phyloP scores from a whole-genome alignment of 2,888 invertebrate species.

The Tenthredo amoena region DNA sequence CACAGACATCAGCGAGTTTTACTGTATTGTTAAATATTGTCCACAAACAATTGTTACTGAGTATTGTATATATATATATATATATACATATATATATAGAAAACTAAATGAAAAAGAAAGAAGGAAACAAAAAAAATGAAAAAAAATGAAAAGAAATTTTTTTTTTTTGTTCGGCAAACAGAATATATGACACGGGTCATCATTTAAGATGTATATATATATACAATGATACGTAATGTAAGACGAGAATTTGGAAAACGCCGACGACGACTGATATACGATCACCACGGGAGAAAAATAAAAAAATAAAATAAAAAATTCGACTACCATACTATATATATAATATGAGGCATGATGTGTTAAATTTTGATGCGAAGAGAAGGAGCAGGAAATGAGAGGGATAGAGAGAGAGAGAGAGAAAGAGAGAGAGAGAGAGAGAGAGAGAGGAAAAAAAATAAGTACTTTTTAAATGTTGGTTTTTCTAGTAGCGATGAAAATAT shows the following conservation, averaged over 20 bases:
- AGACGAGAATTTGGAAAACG: background rate
- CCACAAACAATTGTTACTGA: slow-evolving; percentile 70
- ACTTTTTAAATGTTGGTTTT: slow-evolving; percentile 34
- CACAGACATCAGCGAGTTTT: slow-evolving; percentile 53
- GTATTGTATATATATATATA: slow-evolving; percentile 54
- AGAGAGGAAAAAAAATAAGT: background rate
- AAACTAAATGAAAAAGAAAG: background rate
- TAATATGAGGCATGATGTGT: background rate
- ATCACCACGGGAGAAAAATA: background rate
- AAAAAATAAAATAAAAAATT: background rate
- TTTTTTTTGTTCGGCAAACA: background rate
- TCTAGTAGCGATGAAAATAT: slow-evolving; percentile 22
- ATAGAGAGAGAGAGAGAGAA: background rate
- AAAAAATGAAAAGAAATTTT: background rate
- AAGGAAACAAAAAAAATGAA: slow-evolving; percentile 32
- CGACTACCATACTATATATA: slow-evolving; percentile 18
- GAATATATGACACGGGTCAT: slow-evolving; percentile 16
- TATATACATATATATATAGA: background rate
- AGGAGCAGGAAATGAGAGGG: background rate
- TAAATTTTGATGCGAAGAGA: background rate
- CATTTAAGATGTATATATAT: background rate
- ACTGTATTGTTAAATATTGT: slow-evolving; percentile 71
- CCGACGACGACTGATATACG: background rate
- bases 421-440: too few relatives aligned
- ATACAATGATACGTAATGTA: background rate